These are phyloP conservation scores for Xylophagus ater DNA, from an alignment of 2,888 invertebrate genomes.

Conservation along the genomic window DNA sequence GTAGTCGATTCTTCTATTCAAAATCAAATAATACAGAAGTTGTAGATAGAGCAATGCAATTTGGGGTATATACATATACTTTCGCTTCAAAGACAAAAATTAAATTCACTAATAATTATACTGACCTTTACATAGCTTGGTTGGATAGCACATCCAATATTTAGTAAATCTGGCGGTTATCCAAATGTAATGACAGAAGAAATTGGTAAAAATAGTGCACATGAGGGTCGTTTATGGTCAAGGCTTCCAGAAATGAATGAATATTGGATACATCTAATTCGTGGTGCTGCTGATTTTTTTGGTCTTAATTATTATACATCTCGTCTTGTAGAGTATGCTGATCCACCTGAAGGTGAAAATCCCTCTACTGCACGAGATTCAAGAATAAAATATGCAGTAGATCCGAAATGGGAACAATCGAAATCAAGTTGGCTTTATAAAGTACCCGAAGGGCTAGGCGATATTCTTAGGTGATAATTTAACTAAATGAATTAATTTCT, in stretches of 20 bases:
- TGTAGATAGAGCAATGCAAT: conserved; percentile 26
- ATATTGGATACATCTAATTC: conserved; percentile 20
- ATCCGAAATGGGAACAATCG: conserved; percentile 25
- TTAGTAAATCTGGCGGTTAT: conserved; percentile 27
- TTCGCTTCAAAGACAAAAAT: neutral
- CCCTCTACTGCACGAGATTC: conserved; percentile 46
- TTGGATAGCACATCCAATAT: conserved; percentile 32
- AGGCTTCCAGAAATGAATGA: conserved; percentile 22
- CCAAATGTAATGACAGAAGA: conserved; percentile 28
- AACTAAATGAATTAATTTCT: neutral
- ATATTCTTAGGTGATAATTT: conserved; percentile 12
- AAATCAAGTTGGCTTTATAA: conserved; percentile 28
- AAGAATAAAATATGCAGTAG: conserved; percentile 19
- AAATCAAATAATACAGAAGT: conserved; percentile 19
- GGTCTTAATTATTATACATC: conserved; percentile 30
- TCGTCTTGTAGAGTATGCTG: conserved; percentile 20
- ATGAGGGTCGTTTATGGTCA: conserved; percentile 28
- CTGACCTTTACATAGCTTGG: conserved; percentile 26
- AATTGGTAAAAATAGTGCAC: conserved; percentile 26
- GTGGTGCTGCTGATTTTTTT: conserved; percentile 27
- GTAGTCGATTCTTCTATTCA: conserved; percentile 24
- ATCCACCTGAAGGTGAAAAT: conserved; percentile 22
- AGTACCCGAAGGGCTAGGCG: conserved; percentile 27
- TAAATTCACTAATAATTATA: neutral
- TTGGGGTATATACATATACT: conserved; percentile 19